phyloP scores from a whole-genome alignment of 2,888 invertebrate species.

The Nomada flava region DNA sequence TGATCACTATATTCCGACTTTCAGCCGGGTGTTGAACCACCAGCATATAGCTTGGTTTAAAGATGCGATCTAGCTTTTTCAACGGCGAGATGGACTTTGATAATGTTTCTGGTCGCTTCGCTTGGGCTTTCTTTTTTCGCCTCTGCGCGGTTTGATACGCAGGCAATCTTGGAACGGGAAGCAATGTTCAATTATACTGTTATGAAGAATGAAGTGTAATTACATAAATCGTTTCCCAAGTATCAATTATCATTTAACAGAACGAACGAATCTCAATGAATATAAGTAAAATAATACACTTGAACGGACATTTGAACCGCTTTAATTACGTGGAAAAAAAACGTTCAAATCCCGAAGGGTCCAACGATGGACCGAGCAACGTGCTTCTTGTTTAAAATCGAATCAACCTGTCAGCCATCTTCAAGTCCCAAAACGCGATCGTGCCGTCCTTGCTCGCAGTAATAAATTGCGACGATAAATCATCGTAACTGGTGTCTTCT shows the following conservation, averaged over 20 bases:
- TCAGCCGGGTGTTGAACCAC: conserved; percentile 84
- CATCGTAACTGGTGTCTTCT: conserved; percentile 78
- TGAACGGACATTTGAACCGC: too few relatives aligned
- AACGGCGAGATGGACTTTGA: conserved; percentile 87
- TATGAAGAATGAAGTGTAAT: too few relatives aligned
- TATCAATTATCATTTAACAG: too few relatives aligned
- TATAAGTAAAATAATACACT: too few relatives aligned
- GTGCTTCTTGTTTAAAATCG: too few relatives aligned
- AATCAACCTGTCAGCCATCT: conserved; percentile 80
- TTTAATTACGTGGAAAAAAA: too few relatives aligned
- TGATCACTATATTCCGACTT: conserved; percentile 83
- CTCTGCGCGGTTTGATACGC: neutral
- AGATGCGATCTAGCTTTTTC: conserved; percentile 86
- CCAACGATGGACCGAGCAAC: too few relatives aligned
- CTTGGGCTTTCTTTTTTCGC: conserved; percentile 8
- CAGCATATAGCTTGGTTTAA: conserved; percentile 88
- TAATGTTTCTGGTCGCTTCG: conserved; percentile 85
- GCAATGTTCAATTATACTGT: too few relatives aligned
- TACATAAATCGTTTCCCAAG: too few relatives aligned
- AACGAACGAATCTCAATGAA: too few relatives aligned
- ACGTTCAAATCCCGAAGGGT: too few relatives aligned
- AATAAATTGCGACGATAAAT: conserved; percentile 87
- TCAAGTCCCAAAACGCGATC: conserved; percentile 90
- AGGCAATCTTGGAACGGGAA: conserved; percentile 31
- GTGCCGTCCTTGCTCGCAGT: conserved; percentile 89